These are phyloP conservation scores for Macrophya alboannulata DNA, from an alignment of 2,888 invertebrate species.

Conservation along the genomic window DNA sequence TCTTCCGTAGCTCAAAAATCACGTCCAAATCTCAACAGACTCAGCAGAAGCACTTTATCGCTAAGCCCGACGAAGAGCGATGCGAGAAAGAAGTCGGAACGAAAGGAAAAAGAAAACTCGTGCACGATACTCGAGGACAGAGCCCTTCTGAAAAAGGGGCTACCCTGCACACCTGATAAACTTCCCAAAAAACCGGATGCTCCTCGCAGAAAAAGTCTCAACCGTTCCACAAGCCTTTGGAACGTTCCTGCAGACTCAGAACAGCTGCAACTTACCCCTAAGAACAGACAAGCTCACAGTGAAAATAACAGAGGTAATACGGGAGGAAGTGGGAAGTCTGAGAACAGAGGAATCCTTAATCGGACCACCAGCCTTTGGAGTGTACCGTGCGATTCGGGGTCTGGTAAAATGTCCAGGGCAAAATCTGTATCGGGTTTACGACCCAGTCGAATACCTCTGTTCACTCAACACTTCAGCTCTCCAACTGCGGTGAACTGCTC, in stretches of 20 bases:
- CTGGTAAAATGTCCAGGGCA: slow-evolving; percentile 63
- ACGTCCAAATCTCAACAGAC: slow-evolving; percentile 23
- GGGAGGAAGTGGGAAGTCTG: slow-evolving; percentile 38
- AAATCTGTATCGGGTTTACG: slow-evolving; percentile 67
- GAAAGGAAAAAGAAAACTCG: slow-evolving; percentile 62
- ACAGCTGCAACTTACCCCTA: slow-evolving; percentile 40
- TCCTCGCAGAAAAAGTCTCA: slow-evolving; percentile 69
- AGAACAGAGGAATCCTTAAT: slow-evolving; percentile 66
- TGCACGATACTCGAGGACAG: slow-evolving; percentile 77
- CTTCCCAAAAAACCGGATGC: slow-evolving; percentile 73
- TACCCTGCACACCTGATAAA: slow-evolving; percentile 67
- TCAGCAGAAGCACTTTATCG: slow-evolving; percentile 38
- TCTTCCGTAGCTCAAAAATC: slow-evolving; percentile 25
- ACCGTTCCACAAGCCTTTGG: slow-evolving; percentile 74
- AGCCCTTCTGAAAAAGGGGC: slow-evolving; percentile 74
- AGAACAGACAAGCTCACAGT: slow-evolving; percentile 41
- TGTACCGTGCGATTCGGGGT: slow-evolving; percentile 67
- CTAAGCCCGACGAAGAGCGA: slow-evolving; percentile 44
- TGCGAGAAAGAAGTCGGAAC: slow-evolving; percentile 28
- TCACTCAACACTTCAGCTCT: slow-evolving; percentile 69
- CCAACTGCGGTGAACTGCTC: slow-evolving; percentile 70
- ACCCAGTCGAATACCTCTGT: slow-evolving; percentile 76
- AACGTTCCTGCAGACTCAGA: slow-evolving; percentile 68
- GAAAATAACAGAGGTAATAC: slow-evolving; percentile 52
- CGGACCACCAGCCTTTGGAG: slow-evolving; percentile 76